Conservation (phyloP, 2,888 invertebrate species). For the Argyresthia goedartella region DNA sequence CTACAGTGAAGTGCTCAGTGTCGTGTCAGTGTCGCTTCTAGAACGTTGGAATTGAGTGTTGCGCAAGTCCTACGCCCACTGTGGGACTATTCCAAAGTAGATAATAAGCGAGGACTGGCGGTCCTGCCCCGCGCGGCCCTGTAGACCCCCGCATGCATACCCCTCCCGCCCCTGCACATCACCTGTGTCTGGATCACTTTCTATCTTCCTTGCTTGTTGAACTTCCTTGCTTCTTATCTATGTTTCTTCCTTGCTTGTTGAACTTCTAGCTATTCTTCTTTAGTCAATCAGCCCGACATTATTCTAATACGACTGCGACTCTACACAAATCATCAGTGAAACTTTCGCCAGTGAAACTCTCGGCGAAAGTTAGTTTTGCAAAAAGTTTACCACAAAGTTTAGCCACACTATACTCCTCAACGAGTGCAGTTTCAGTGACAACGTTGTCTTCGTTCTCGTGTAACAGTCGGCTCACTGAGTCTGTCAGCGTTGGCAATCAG, state of each 20-base stretch:
- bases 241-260: not conserved
- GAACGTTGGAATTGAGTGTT: slow-evolving; percentile 55
- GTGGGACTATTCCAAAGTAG: slow-evolving; percentile 62
- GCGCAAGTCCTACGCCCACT: slow-evolving; percentile 64
- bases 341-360: too few species aligned
- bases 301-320: not conserved
- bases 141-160: not conserved
- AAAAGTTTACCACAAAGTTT: too few species aligned
- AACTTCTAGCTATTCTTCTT: not conserved
- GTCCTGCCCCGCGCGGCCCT: not conserved
- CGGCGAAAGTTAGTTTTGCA: too few species aligned
- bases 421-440: not conserved
- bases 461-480: not conserved
- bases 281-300: not conserved
- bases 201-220: not conserved
- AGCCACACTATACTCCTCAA: too few species aligned
- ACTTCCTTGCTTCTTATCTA: too few species aligned
- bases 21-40: slow-evolving; percentile 66
- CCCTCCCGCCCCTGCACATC: slow-evolving; percentile 20
- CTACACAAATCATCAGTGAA: too few species aligned
- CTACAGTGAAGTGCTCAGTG: slow-evolving; percentile 61
- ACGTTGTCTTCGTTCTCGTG: not conserved
- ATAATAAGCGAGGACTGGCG: slow-evolving; percentile 25
- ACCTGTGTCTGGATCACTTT: slow-evolving; percentile 22
- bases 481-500: not conserved